phyloP scores from a whole-genome alignment of 2,113 vertebrate genomes.

The Dasyprocta punctata region DNA sequence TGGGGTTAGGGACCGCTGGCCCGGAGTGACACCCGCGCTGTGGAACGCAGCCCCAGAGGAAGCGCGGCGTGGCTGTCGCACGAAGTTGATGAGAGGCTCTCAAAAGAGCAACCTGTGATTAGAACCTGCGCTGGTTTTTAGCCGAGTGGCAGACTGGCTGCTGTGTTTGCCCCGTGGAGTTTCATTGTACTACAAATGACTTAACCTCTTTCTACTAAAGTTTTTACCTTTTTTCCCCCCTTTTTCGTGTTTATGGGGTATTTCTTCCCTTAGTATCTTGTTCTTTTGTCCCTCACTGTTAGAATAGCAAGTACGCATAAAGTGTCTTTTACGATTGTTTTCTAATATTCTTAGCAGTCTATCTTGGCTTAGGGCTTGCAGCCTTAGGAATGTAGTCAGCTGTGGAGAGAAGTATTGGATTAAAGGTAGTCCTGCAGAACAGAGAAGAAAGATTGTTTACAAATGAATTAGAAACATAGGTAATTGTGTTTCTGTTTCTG shows the following conservation, averaged over 20 bases:
- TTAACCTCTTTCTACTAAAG: accelerated
- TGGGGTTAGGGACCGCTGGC: background rate
- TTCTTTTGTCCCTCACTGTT: background rate
- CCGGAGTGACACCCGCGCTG: background rate
- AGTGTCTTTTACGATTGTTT: background rate
- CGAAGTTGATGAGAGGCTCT: background rate
- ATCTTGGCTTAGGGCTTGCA: too few species aligned
- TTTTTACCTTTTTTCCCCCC: background rate
- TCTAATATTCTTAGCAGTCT: too few species aligned
- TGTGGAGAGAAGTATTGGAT: background rate
- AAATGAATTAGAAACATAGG: background rate
- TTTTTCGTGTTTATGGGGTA: background rate
- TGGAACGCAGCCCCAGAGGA: background rate
- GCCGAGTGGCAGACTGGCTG: accelerated
- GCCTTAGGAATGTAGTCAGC: background rate
- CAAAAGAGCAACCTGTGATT: background rate
- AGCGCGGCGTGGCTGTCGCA: background rate
- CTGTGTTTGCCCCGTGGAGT: accelerated
- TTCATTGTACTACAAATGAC: accelerated
- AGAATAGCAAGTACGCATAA: background rate
- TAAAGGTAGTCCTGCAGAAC: background rate
- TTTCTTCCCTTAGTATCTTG: background rate
- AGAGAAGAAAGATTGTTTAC: background rate
- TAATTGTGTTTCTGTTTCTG: background rate
- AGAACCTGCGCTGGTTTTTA: background rate